These are phyloP conservation scores for Distichodus sexfasciatus DNA, from an alignment of 2,797 vertebrate genomes.

Conservation along the genomic window DNA sequence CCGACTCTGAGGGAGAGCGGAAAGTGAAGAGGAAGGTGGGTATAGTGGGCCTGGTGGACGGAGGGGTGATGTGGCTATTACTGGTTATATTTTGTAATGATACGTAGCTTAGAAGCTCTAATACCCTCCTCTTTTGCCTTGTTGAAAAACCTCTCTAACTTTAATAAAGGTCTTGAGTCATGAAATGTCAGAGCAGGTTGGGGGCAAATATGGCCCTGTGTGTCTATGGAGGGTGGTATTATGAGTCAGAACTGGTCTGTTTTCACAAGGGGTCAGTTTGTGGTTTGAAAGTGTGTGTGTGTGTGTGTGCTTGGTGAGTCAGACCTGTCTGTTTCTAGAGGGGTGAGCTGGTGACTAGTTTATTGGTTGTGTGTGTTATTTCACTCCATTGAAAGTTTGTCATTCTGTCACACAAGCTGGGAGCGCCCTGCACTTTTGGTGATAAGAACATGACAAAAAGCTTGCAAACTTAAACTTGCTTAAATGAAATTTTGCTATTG, in stretches of 20 bases:
- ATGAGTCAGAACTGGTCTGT: no score
- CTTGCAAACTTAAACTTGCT: no score
- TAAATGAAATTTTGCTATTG: no score
- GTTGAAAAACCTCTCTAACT: background rate
- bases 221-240: slow-evolving; percentile 39
- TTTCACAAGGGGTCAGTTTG: no score
- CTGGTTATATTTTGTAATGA: background rate
- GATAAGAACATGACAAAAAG: no score
- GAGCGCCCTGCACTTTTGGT: no score
- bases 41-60: background rate
- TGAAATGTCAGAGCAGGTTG: slow-evolving; percentile 49
- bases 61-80: background rate
- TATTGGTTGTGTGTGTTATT: background rate
- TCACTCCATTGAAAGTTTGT: no score
- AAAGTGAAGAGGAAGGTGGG: slow-evolving; percentile 71
- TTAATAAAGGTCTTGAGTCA: background rate
- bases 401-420: no score
- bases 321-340: background rate
- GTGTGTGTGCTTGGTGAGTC: background rate
- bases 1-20: slow-evolving; percentile 82
- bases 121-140: background rate
- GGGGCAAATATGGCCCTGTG: slow-evolving; percentile 52
- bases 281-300: slow-evolving; percentile 11
- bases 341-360: background rate
- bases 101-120: background rate